Evolutionary conservation across 2,888 invertebrate genomes (phyloP).

Genomic region (Conus canariensis): DNA sequence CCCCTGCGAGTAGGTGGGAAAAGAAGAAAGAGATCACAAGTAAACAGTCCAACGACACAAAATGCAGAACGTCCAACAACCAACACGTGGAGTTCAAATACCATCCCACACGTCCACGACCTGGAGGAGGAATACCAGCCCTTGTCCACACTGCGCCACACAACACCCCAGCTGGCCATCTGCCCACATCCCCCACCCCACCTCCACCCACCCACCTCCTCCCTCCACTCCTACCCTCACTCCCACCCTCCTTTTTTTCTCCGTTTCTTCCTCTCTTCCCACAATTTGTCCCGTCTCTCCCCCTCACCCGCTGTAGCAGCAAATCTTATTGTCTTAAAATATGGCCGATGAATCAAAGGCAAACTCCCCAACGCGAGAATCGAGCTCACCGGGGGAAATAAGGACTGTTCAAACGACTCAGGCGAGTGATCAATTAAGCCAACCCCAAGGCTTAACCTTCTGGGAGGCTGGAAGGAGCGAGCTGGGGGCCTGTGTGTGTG

Average conservation of each 20-base stretch:
- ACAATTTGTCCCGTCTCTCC: background rate
- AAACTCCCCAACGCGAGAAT: constrained; percentile 28
- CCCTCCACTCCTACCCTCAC: too few relatives aligned
- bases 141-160: background rate
- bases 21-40: too few relatives aligned
- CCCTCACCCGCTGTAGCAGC: constrained; percentile 9
- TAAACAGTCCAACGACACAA: too few relatives aligned
- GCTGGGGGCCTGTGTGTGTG: constrained; percentile 1
- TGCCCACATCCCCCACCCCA: background rate
- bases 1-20: too few relatives aligned
- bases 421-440: constrained; percentile 41
- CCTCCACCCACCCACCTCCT: too few relatives aligned
- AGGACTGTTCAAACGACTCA: constrained; percentile 44
- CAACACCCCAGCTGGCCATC: background rate
- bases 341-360: constrained; percentile 39
- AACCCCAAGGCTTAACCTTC: constrained; percentile 30
- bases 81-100: too few relatives aligned
- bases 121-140: too few relatives aligned
- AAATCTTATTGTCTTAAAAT: constrained; percentile 42
- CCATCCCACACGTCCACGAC: too few relatives aligned
- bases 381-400: constrained; percentile 36
- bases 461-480: background rate
- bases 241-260: too few relatives aligned
- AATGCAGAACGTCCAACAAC: too few relatives aligned
- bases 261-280: too few relatives aligned